Evolutionary conservation across 2,888 invertebrate species (phyloP).

Genomic region (Panzeria rudis): DNA sequence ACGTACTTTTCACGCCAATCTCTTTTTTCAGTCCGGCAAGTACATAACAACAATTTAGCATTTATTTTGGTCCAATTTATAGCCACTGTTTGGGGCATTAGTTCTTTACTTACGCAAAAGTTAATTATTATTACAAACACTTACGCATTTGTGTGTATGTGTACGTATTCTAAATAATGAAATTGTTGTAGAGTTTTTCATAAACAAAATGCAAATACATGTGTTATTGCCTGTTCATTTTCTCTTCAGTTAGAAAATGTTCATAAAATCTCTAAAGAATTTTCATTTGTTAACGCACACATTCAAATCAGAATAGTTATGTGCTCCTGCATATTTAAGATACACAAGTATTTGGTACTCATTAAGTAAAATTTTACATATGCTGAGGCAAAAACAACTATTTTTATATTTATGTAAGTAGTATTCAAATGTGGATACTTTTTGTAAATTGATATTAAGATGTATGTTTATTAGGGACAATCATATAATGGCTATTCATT

Average conservation of each 20-base stretch:
- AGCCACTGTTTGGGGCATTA: slow-evolving; percentile 27
- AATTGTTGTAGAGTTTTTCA: slow-evolving; percentile 40
- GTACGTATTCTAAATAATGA: slow-evolving; percentile 4
- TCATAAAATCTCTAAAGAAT: slow-evolving; percentile 52
- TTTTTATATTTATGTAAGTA: not conserved
- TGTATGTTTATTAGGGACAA: not conserved
- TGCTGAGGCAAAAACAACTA: not conserved
- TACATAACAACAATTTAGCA: not conserved
- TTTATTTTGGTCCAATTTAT: slow-evolving; percentile 13
- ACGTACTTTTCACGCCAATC: no score
- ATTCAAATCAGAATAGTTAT: not conserved
- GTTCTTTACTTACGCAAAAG: slow-evolving; percentile 49
- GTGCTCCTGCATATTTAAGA: not conserved
- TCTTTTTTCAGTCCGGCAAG: not conserved
- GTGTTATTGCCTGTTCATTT: not conserved
- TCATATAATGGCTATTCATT: not conserved
- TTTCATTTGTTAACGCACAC: slow-evolving; percentile 44
- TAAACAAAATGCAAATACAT: not conserved
- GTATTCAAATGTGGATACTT: not conserved
- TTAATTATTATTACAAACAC: slow-evolving; percentile 43
- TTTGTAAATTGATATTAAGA: not conserved
- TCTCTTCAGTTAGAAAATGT: slow-evolving; percentile 10
- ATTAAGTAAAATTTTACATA: slow-evolving; percentile 23
- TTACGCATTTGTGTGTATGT: not conserved
- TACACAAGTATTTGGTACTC: not conserved